These are phyloP conservation scores for Sebastes aleutianus DNA, from an alignment of 2,797 vertebrate genomes.

Conservation along the genomic window DNA sequence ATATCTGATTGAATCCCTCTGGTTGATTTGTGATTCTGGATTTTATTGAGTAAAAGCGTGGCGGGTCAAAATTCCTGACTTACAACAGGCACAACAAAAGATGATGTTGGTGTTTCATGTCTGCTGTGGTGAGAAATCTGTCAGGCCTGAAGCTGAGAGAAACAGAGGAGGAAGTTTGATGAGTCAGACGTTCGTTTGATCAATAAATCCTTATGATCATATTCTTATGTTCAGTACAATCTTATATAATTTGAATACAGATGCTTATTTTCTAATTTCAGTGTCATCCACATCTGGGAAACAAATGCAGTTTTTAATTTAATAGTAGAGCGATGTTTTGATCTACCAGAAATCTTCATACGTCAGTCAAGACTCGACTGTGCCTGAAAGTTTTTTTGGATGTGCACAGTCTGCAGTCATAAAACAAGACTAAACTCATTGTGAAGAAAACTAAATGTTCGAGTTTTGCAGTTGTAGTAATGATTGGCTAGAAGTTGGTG, in stretches of 20 bases:
- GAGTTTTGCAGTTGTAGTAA: neutral
- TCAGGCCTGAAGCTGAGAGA: neutral
- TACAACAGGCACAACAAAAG: conserved; percentile 33
- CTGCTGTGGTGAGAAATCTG: neutral
- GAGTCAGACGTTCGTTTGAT: neutral
- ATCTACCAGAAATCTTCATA: neutral
- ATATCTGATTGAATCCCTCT: conserved; percentile 50
- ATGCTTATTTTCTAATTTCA: neutral
- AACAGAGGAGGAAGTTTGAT: neutral
- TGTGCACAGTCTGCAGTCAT: neutral
- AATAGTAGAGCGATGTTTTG: neutral
- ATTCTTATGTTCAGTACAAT: neutral
- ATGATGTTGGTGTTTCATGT: conserved; percentile 33
- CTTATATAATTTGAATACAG: neutral
- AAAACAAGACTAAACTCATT: neutral
- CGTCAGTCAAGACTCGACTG: neutral
- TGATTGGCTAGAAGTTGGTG: neutral
- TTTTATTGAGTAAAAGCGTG: conserved; percentile 27
- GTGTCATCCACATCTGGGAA: neutral
- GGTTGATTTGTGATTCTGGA: conserved; percentile 34
- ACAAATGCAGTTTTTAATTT: neutral
- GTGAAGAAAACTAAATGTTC: neutral
- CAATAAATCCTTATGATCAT: neutral
- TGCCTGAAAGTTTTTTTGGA: neutral
- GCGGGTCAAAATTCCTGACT: conserved; percentile 21